A percentile compares a stretch with the other conserved stretches of the same genome.
Evolutionary conservation across 2,113 vertebrate species (phyloP).

Genomic region (Neotoma lepida): DNA sequence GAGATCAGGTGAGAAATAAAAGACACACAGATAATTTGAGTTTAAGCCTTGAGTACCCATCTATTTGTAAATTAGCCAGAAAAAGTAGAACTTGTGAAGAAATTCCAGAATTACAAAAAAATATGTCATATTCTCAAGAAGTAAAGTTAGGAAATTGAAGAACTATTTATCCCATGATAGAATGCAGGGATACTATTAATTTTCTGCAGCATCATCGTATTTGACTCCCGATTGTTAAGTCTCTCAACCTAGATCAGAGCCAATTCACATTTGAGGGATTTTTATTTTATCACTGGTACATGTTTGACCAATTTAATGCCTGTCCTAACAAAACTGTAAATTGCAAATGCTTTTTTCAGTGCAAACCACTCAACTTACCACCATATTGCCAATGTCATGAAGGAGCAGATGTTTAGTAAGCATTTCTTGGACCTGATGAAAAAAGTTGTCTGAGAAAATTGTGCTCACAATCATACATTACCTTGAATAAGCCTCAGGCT

Average conservation of each 20-base stretch:
- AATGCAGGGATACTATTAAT: not conserved
- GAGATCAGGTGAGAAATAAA: not conserved
- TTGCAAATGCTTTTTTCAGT: not conserved
- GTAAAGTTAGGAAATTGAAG: not conserved
- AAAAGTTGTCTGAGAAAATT: conserved; percentile 19
- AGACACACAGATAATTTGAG: not conserved
- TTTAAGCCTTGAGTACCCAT: not conserved
- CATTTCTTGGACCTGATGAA: conserved; percentile 8
- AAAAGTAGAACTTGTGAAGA: not conserved
- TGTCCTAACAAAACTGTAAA: conserved; percentile 10
- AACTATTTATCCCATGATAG: not conserved
- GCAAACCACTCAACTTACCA: not conserved
- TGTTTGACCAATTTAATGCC: conserved; percentile 17
- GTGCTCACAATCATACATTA: not conserved
- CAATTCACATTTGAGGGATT: not conserved
- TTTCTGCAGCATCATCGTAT: not conserved
- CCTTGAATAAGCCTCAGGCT: not conserved
- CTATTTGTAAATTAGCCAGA: not conserved
- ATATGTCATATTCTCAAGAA: not conserved
- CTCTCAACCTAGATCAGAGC: not conserved
- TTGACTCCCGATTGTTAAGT: not conserved
- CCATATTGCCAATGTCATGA: not conserved
- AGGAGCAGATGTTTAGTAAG: not conserved
- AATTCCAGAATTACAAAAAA: not conserved
- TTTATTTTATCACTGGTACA: not conserved